Conservation (phyloP, 2,797 vertebrate genomes). For the Falco cherrug region DNA sequence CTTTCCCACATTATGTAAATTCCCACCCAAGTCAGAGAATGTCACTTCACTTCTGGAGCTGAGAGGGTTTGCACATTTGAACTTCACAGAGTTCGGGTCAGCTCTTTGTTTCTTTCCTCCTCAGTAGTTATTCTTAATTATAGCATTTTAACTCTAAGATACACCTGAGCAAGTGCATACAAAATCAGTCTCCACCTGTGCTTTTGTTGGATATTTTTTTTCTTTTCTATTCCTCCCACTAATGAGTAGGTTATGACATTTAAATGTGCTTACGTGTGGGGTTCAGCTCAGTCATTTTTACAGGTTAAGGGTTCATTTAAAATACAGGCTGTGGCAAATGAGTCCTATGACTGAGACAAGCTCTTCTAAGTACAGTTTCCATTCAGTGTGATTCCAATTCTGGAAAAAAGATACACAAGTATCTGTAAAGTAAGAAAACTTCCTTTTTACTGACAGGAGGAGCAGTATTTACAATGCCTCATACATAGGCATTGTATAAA, state of each 20-base stretch:
- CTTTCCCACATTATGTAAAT: slow-evolving; percentile 47
- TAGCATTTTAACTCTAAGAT: background rate
- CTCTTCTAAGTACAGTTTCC: background rate
- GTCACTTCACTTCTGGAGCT: slow-evolving; percentile 6
- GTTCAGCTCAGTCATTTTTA: slow-evolving; percentile 10
- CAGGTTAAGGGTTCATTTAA: slow-evolving; percentile 8
- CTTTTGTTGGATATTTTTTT: background rate
- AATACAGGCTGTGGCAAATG: background rate
- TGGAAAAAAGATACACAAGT: background rate
- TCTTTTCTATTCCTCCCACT: background rate
- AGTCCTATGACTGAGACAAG: background rate
- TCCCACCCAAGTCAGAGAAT: background rate
- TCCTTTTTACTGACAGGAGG: background rate
- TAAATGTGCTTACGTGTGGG: background rate
- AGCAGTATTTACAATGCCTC: background rate
- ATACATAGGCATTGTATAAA: background rate
- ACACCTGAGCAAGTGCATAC: background rate
- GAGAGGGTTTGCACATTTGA: slow-evolving; percentile 2
- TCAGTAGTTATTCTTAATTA: slow-evolving; percentile 3
- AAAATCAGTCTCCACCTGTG: background rate
- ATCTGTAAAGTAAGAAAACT: background rate
- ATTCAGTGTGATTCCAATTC: background rate
- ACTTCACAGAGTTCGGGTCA: slow-evolving; percentile 17
- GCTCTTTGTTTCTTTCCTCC: background rate
- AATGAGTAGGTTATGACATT: slow-evolving; percentile 20